These are phyloP conservation scores for Catocala fraxini DNA, from an alignment of 2,888 invertebrate genomes.

Conservation along the genomic window DNA sequence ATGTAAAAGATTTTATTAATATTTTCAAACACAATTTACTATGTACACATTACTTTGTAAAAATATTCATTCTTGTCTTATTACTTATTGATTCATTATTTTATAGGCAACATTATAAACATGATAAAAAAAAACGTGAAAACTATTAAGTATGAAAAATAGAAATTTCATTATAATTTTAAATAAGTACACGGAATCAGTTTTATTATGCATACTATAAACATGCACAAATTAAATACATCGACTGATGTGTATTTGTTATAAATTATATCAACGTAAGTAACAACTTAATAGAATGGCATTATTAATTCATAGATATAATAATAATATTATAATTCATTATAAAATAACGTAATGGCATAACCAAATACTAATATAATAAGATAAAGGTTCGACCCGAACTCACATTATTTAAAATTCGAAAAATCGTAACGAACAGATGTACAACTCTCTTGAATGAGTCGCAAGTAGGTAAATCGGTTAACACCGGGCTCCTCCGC, in stretches of 20 bases:
- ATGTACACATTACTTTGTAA: constrained; percentile 88
- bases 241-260: constrained; percentile 57
- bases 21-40: constrained; percentile 85
- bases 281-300: constrained; percentile 68
- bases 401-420: constrained; percentile 34
- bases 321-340: constrained; percentile 40
- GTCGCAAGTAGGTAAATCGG: constrained; percentile 33
- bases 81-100: constrained; percentile 84
- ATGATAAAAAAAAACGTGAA: constrained; percentile 74
- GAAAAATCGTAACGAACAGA: constrained; percentile 21
- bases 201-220: constrained; percentile 69
- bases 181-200: constrained; percentile 81
- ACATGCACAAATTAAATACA: constrained; percentile 67
- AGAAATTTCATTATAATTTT: constrained; percentile 77
- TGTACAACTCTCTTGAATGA: constrained; percentile 23
- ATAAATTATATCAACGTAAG: constrained; percentile 63
- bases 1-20: constrained; percentile 86
- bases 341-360: constrained; percentile 58
- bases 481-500: constrained; percentile 29
- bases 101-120: constrained; percentile 83
- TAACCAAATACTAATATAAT: constrained; percentile 50
- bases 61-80: constrained; percentile 87
- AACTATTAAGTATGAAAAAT: constrained; percentile 81
- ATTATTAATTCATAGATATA: constrained; percentile 58
- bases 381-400: constrained; percentile 37